Evolutionary conservation across 2,888 invertebrate genomes (phyloP), one percentile per base, ranked within the genome.

Genomic region (Pollenia griseotomentosa): DNA sequence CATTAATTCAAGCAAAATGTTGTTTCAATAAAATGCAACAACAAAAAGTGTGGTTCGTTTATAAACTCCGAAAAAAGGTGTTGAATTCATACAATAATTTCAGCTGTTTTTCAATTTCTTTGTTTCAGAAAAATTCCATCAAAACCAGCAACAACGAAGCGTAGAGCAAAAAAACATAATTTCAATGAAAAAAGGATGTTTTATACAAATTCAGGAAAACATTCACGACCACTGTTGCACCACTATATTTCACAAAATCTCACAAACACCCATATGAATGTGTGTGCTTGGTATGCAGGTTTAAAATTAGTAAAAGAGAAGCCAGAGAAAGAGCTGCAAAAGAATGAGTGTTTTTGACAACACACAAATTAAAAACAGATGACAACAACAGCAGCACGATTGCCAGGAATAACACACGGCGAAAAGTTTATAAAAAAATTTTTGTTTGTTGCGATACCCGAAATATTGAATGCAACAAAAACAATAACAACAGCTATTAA

Each of bases 341-440:
- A 55, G 73, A 79, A 70, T 68, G 80, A 68, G 53, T 88, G 88
- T 77, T 85, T 85, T 81, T 88, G 88, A 83, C 88, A 86, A 55
- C 78, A 85, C 70, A 78, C 83, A 88, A 85, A 81, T 88, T 88
- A 79, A 86, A 88, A 86, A 86, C 88, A 88, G 86, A 88, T 84
- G 85, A 88, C 88, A 77, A 80, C 44, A 59, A 73, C 71, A 77
- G 8, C 68, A 74, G 12, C 46, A 73, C 51, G 42, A 66, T 19
- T 11, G 12, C 46, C 51, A 19, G 51, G 51, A 75, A 48, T 44
- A 59, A 82, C 77, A 74, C 68, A 46, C 83, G 74, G 68, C 71
- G 82, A 81, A 70, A 81, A 80, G 57, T 59, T 23, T 65, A 73
- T 55, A 78, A 66, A 71, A 78, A 78, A 44, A 42, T 40, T 16